phyloP scores from a whole-genome alignment of 2,113 vertebrate species.

The Epinephelus cyanopodus region DNA sequence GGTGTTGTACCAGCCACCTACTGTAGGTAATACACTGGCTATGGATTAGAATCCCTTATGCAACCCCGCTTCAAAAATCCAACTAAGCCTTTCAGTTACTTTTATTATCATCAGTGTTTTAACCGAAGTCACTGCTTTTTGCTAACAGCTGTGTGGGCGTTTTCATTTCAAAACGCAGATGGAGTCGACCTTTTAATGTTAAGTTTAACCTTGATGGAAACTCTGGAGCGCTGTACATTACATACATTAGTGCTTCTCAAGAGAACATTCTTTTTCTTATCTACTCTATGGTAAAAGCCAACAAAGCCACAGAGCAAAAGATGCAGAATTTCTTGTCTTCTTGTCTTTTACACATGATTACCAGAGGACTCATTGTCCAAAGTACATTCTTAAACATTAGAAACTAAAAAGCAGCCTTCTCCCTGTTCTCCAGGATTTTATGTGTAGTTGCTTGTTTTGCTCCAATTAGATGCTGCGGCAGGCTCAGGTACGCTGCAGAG shows the following conservation, averaged over 20 bases:
- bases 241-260: neutral
- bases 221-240: neutral
- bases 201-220: no score
- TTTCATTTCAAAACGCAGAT: no score
- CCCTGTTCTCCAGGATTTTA: constrained; percentile 30
- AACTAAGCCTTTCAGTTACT: no score
- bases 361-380: constrained; percentile 52
- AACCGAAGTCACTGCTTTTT: no score
- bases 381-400: constrained; percentile 31
- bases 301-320: constrained; percentile 4
- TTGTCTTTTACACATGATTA: constrained; percentile 37
- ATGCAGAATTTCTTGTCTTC: neutral
- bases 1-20: no score
- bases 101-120: no score
- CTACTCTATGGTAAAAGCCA: neutral
- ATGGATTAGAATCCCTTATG: no score
- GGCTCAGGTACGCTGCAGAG: constrained; percentile 27
- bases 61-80: no score
- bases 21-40: no score
- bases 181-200: no score
- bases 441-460: constrained; percentile 47
- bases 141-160: no score
- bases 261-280: neutral
- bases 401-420: constrained; percentile 15
- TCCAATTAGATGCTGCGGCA: constrained; percentile 50